A percentile compares a stretch with the other conserved stretches of the same genome.
phyloP scores from a whole-genome alignment of 2,888 invertebrate genomes.

The Parochlus steinenii region DNA sequence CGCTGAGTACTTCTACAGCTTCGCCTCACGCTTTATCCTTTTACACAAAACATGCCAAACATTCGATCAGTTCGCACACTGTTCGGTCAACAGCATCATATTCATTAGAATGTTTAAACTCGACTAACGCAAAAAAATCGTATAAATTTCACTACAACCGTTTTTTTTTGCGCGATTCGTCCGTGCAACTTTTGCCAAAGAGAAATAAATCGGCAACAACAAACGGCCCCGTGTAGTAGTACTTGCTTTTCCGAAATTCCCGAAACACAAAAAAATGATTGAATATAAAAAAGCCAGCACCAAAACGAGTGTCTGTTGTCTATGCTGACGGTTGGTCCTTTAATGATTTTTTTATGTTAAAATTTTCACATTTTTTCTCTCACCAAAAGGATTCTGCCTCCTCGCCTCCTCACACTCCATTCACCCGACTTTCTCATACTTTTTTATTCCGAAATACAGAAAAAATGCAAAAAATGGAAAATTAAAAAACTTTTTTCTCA shows the following conservation, averaged over 20 bases:
- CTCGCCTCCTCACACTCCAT: too few relatives aligned
- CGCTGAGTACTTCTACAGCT: too few relatives aligned
- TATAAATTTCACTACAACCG: constrained; percentile 9
- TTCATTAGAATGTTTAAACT: constrained; percentile 11
- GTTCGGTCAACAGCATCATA: constrained; percentile 3
- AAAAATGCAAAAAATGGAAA: too few relatives aligned
- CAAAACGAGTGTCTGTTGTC: constrained; percentile 8
- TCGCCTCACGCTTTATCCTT: too few relatives aligned
- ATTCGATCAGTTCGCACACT: neutral
- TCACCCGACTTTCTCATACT: too few relatives aligned
- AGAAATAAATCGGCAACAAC: constrained; percentile 11
- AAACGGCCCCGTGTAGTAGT: too few relatives aligned
- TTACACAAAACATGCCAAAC: neutral
- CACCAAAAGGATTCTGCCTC: constrained; percentile 10
- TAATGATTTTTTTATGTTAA: constrained; percentile 12
- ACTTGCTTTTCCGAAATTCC: too few relatives aligned
- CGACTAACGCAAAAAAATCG: constrained; percentile 12
- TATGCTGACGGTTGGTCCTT: constrained; percentile 11
- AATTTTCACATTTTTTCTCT: constrained; percentile 12
- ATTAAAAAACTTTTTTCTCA: too few relatives aligned
- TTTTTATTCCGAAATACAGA: too few relatives aligned
- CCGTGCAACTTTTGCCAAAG: constrained; percentile 9
- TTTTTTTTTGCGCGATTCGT: constrained; percentile 11
- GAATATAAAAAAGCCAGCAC: constrained; percentile 12
- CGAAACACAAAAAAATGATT: constrained; percentile 11